Conservation (phyloP, 2,888 invertebrate species). For the Protodeltote pygarga region DNA sequence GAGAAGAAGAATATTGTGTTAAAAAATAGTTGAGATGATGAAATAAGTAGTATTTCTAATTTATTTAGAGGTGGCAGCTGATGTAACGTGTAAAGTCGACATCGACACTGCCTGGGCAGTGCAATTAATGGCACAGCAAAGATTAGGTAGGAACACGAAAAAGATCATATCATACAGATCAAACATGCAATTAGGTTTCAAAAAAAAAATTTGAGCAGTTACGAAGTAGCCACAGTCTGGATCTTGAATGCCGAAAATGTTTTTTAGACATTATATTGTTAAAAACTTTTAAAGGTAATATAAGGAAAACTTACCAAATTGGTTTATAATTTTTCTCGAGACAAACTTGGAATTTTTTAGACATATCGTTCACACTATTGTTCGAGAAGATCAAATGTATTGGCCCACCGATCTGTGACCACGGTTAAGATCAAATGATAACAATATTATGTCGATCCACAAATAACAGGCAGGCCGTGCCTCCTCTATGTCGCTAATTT, state of each 20-base stretch:
- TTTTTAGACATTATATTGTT: not conserved
- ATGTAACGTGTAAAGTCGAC: too few species aligned
- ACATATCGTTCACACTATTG: slow-evolving; percentile 41
- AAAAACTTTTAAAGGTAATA: not conserved
- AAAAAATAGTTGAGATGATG: too few species aligned
- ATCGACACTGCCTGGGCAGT: too few species aligned
- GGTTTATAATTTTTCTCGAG: slow-evolving; percentile 59
- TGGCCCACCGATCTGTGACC: slow-evolving; percentile 27
- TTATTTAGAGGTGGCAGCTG: too few species aligned
- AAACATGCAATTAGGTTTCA: too few species aligned
- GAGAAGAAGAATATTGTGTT: too few species aligned
- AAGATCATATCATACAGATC: too few species aligned
- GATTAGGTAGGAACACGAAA: too few species aligned
- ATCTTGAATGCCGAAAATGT: not conserved
- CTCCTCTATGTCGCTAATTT: slow-evolving; percentile 59
- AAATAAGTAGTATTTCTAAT: too few species aligned
- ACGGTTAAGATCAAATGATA: slow-evolving; percentile 42
- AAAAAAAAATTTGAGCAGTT: too few species aligned
- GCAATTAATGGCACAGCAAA: too few species aligned
- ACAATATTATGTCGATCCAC: slow-evolving; percentile 21
- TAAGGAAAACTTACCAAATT: slow-evolving; percentile 62
- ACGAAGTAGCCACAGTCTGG: too few species aligned
- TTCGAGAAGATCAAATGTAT: not conserved
- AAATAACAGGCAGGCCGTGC: slow-evolving; percentile 32
- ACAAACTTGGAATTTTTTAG: slow-evolving; percentile 44